These are phyloP conservation scores for Brachyopa scutellaris DNA, from an alignment of 2,888 invertebrate genomes.

Conservation along the genomic window DNA sequence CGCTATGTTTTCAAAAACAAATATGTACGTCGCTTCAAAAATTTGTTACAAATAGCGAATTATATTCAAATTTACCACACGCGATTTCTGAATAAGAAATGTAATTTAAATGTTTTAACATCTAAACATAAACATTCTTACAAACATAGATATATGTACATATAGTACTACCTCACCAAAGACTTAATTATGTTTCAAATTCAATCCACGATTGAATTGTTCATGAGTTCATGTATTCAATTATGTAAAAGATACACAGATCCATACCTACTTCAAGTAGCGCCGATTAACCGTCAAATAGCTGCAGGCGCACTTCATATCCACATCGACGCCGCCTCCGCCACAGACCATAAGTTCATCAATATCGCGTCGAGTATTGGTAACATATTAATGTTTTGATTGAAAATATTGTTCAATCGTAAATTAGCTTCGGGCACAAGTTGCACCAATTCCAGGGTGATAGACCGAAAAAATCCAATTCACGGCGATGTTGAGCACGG, in stretches of 20 bases:
- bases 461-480: conserved; percentile 56
- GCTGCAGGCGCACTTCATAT: conserved; percentile 12
- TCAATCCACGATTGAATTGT: too few species aligned
- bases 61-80: too few species aligned
- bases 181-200: too few species aligned
- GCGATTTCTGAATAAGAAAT: too few species aligned
- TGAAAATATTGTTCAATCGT: conserved; percentile 70
- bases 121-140: too few species aligned
- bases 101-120: too few species aligned
- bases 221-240: too few species aligned
- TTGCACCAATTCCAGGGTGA: conserved; percentile 70
- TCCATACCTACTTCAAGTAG: conserved; percentile 2
- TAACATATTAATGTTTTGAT: conserved; percentile 57
- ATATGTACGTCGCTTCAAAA: too few species aligned
- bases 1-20: too few species aligned
- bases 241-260: conserved; percentile 13
- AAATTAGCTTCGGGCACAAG: conserved; percentile 33
- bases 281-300: conserved; percentile 2
- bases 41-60: too few species aligned
- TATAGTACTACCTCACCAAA: too few species aligned
- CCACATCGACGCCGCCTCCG: conserved; percentile 1
- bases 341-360: not conserved
- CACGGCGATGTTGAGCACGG: conserved; percentile 1
- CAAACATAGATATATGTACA: too few species aligned
- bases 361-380: not conserved